Conservation (phyloP, 1,140 invertebrate species). For the Caenorhabditis latens region DNA sequence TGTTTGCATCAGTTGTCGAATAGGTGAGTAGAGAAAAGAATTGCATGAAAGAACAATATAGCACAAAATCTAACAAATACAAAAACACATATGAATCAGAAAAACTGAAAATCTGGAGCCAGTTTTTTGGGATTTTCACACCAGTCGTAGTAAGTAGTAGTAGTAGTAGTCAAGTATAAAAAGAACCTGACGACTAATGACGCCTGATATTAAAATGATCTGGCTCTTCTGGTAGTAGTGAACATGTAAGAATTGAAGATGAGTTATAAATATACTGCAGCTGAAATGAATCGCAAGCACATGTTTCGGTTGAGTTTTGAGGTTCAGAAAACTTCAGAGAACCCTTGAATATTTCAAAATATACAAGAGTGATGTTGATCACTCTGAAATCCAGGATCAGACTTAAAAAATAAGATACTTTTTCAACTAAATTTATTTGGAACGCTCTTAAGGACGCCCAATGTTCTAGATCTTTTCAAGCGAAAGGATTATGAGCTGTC, state of each 20-base stretch:
- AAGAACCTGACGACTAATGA: background rate
- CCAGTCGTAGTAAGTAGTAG: background rate
- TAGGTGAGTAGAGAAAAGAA: background rate
- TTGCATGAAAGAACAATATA: background rate
- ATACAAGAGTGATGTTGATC: no score
- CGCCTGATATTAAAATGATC: background rate
- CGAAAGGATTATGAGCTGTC: conserved; percentile 21
- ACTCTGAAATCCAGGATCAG: no score
- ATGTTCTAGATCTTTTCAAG: background rate
- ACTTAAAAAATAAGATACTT: no score
- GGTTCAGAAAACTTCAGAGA: background rate
- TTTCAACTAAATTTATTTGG: background rate
- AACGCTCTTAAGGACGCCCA: background rate
- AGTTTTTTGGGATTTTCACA: background rate
- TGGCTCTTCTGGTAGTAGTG: background rate
- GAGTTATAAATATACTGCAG: background rate
- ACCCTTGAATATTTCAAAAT: no score
- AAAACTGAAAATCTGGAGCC: background rate
- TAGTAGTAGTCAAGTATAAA: background rate
- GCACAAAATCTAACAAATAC: background rate
- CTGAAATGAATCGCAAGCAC: conserved; percentile 18
- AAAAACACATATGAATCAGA: background rate
- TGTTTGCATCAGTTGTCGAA: background rate
- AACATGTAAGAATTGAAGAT: background rate
- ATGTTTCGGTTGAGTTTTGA: background rate